Base-by-base conservation (phyloP, 2,888 invertebrate species). In the Papilio demoleus region DNA sequence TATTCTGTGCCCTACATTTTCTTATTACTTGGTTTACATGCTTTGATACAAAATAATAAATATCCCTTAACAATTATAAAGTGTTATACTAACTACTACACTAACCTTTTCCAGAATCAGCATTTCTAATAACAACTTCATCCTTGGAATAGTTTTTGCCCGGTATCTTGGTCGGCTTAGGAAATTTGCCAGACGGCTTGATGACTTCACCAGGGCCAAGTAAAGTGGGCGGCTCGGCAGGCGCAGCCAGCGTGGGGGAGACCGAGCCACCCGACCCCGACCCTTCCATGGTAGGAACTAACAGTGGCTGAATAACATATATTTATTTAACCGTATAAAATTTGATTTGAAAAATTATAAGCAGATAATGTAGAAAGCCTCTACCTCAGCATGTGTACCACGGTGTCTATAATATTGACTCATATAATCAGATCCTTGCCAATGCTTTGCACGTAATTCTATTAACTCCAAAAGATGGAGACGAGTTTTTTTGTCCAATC, bases 121-220 rank as follows among this genome's bases (percentile, higher is more conserved):
- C 97, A 88, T 98, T 98, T 75, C 98, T 94, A 81, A 99, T 99
- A 72, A 98, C 97, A 73, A 98, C 97, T 91, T 99, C 98, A 85
- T 98, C 98, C 87, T 98, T 97, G 81, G 97, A 97, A 90, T 97
- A 98, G 85, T 97, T 97, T 90, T 98, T 98, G 77, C 97, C 97
- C 61, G 97, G 97, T 78, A 98, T 97, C 88, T 97, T 96, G 12
- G 97, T 97, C 47, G 97, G 97, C 86, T 97, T 97, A 64, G 95
- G 93, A 88, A 97, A 97, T 90, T 97, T 97, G 69, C 97, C 97
- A 45, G 97, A 97, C 70, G 96, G 95, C 87, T 97, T 97, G 77
- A 97, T 94, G 64, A 97, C 94, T 88, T 97, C 97, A 64, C 97
- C 97, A 56, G 97, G 97, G 72, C 93, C 95, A 75, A 97, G 93